These are phyloP conservation scores for human DNA, from an alignment of 2,113 vertebrate genomes.

Conservation along the genomic window GRCh38 chr12:127547501-127548000, in stretches of 20 bases:
- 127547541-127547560: not conserved
- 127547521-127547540: too few relatives aligned
- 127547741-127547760: too few relatives aligned
- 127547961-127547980: not conserved
- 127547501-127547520: too few relatives aligned
- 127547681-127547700: not conserved
- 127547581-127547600: fast-evolving
- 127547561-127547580: too few relatives aligned
- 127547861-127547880: not conserved
- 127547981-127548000: not conserved
- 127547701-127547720: not conserved
- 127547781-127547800: too few relatives aligned
- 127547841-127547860: not conserved
- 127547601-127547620: not conserved
- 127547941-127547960: not conserved
- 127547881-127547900: not conserved
- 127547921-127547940: too few relatives aligned
- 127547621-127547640: fast-evolving
- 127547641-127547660: not conserved
- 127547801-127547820: too few relatives aligned
- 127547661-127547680: fast-evolving
- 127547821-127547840: too few relatives aligned
- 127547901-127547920: too few relatives aligned
- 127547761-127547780: too few relatives aligned
- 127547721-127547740: too few relatives aligned